Evolutionary conservation across 2,888 invertebrate species (phyloP).

Genomic region (Andrena trimmerana): DNA sequence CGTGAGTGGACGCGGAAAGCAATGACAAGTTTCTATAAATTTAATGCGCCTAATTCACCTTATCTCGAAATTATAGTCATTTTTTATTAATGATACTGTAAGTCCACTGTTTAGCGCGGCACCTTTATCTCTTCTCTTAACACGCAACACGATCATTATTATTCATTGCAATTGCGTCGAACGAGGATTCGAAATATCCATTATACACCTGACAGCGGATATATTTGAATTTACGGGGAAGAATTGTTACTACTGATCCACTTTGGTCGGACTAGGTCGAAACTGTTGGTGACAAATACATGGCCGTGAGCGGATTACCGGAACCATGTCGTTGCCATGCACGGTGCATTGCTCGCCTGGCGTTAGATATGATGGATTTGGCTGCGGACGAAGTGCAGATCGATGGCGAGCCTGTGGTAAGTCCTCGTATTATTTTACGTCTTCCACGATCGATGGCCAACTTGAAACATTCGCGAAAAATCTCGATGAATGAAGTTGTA

Average conservation of each 20-base stretch:
- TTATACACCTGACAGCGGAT: slow-evolving; percentile 15
- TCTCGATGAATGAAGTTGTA: not conserved
- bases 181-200: not conserved
- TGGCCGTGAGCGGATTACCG: slow-evolving; percentile 98
- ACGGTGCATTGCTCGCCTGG: slow-evolving; percentile 94
- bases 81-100: not conserved
- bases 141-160: not conserved
- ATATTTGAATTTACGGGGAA: slow-evolving; percentile 48
- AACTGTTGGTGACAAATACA: slow-evolving; percentile 99
- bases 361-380: slow-evolving; percentile 98
- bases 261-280: slow-evolving; percentile 90
- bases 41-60: not conserved
- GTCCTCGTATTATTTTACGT: slow-evolving; percentile 64
- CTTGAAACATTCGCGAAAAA: not conserved
- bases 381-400: slow-evolving; percentile 93
- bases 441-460: not conserved
- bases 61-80: not conserved
- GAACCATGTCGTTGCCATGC: slow-evolving; percentile 96
- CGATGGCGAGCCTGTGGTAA: slow-evolving; percentile 94
- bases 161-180: not conserved
- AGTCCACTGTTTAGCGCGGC: not conserved
- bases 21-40: not conserved
- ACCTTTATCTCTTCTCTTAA: not conserved
- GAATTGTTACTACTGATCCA: slow-evolving; percentile 58
- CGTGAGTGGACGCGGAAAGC: not conserved